phyloP scores from a whole-genome alignment of 92 coral and sea anemone genomes.

The Porites lobata region DNA sequence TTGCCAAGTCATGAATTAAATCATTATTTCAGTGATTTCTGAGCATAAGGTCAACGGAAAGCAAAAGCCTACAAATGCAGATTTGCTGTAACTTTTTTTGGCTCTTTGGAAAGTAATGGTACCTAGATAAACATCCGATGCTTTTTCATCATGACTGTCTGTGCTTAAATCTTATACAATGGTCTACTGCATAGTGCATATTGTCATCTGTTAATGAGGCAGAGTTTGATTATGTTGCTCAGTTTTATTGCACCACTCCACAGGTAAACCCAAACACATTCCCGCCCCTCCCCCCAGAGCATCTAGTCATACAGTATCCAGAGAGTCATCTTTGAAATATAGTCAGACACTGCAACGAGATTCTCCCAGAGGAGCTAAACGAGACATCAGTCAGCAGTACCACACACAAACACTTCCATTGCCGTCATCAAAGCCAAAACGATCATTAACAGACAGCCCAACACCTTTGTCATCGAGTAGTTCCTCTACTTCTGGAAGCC shows the following conservation, averaged over 20 bases:
- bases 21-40: no score
- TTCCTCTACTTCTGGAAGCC: constrained; percentile 46
- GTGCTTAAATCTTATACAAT: no score
- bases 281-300: constrained; percentile 94
- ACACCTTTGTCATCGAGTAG: constrained; percentile 47
- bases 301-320: constrained; percentile 82
- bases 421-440: constrained; percentile 62
- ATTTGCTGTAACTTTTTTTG: no score
- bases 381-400: constrained; percentile 73
- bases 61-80: no score
- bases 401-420: constrained; percentile 75
- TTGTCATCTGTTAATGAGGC: no score
- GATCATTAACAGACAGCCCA: constrained; percentile 49
- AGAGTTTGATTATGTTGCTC: neutral
- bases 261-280: constrained; percentile 79
- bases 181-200: neutral
- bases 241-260: neutral
- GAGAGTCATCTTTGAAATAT: constrained; percentile 82
- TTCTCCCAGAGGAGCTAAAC: constrained; percentile 57
- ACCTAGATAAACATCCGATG: no score
- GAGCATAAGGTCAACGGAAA: no score
- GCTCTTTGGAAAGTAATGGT: no score
- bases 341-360: constrained; percentile 90
- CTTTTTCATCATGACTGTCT: no score
- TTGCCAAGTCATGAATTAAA: no score